Percentiles rank a stretch among this genome's conserved stretches.
phyloP scores from a whole-genome alignment of 1,140 invertebrate species.

The Hycleus cichorii region DNA sequence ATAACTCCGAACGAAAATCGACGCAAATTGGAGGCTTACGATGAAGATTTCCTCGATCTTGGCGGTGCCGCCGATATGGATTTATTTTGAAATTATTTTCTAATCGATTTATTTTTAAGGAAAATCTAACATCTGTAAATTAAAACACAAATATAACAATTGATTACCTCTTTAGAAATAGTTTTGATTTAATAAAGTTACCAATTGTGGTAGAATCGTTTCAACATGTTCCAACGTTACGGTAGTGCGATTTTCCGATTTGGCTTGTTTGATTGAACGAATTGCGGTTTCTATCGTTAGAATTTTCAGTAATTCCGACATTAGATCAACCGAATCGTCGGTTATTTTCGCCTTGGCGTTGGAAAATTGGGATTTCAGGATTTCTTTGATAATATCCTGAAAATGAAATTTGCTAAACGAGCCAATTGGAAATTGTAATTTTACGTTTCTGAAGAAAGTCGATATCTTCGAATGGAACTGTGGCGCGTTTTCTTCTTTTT shows the following conservation, averaged over 20 bases:
- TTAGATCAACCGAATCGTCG: conserved; percentile 36
- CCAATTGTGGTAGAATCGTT: conserved; percentile 29
- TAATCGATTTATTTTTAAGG: conserved; percentile 9
- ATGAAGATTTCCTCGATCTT: conserved; percentile 64
- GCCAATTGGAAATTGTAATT: not conserved
- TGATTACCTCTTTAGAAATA: conserved; percentile 2
- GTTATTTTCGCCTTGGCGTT: conserved; percentile 39
- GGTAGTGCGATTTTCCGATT: conserved; percentile 37
- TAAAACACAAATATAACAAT: conserved; percentile 5
- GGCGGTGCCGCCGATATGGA: conserved; percentile 65
- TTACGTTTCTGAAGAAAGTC: not conserved
- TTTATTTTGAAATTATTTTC: conserved; percentile 47
- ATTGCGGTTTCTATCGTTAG: conserved; percentile 45
- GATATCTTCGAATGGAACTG: not conserved
- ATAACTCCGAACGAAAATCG: conserved; percentile 1
- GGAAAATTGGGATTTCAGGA: conserved; percentile 33
- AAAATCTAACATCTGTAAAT: conserved; percentile 30
- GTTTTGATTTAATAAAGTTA: conserved; percentile 10
- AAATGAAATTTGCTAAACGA: not conserved
- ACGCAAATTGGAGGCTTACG: conserved; percentile 43
- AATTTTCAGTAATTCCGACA: conserved; percentile 44
- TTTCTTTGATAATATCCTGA: conserved; percentile 38
- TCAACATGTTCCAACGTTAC: conserved; percentile 30
- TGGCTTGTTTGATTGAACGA: conserved; percentile 43
- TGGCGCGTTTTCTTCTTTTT: not conserved